phyloP scores from a whole-genome alignment of 2,113 vertebrate species.

The Phodopus roborovskii region DNA sequence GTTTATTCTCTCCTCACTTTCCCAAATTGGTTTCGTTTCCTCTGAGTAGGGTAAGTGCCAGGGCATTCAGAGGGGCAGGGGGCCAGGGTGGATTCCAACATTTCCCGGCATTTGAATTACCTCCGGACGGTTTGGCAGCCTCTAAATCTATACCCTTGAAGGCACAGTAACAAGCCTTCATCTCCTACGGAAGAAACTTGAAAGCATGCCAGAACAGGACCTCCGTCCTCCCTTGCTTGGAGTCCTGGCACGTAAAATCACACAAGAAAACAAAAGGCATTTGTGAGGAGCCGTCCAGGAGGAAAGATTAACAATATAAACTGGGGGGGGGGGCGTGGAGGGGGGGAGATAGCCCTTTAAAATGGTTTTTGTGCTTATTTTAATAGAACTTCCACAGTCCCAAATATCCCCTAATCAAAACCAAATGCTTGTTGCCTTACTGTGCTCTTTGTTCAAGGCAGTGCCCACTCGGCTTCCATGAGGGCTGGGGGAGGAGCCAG shows the following conservation, averaged over 20 bases:
- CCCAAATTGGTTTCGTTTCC: constrained; percentile 83
- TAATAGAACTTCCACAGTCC: constrained; percentile 86
- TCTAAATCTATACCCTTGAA: constrained; percentile 87
- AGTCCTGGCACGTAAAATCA: constrained; percentile 88
- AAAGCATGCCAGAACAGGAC: constrained; percentile 87
- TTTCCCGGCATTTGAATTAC: constrained; percentile 86
- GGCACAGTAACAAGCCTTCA: constrained; percentile 86
- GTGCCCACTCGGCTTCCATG: constrained; percentile 80
- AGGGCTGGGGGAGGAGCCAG: constrained; percentile 58
- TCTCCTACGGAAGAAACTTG: constrained; percentile 87
- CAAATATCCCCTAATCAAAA: constrained; percentile 87
- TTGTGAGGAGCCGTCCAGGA: constrained; percentile 88
- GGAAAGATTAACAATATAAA: constrained; percentile 89
- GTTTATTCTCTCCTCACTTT: constrained; percentile 81
- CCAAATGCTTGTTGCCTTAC: constrained; percentile 84
- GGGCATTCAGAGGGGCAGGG: constrained; percentile 82
- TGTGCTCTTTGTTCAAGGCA: constrained; percentile 83
- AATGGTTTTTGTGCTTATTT: constrained; percentile 86
- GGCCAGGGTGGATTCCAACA: constrained; percentile 83
- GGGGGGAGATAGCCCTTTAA: constrained; percentile 85
- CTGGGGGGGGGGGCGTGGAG: constrained; percentile 71
- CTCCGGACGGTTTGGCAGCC: constrained; percentile 85
- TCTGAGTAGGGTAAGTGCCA: constrained; percentile 85
- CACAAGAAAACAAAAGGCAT: constrained; percentile 88
- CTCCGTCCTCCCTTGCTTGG: constrained; percentile 84